Percentiles rank a stretch among this genome's conserved stretches.
phyloP scores from a whole-genome alignment of 1,140 invertebrate genomes.

The Temnothorax curvispinosus region DNA sequence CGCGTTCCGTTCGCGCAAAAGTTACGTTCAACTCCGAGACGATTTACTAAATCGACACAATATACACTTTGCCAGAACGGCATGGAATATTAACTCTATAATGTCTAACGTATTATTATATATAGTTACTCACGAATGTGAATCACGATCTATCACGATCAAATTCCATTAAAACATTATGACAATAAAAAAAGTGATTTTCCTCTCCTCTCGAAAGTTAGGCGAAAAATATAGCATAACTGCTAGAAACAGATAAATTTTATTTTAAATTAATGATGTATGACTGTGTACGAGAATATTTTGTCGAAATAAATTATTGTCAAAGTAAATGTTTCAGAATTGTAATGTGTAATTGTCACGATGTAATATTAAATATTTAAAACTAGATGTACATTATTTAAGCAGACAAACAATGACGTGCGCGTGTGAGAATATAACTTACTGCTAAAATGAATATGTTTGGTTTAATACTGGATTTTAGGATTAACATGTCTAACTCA shows the following conservation, averaged over 20 bases:
- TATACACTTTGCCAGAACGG: not conserved
- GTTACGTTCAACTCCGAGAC: slow-evolving; percentile 43
- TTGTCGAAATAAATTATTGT: not conserved
- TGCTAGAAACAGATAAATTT: not conserved
- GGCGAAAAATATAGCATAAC: not conserved
- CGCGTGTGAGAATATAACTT: not conserved
- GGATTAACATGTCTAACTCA: slow-evolving; percentile 11
- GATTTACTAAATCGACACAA: slow-evolving; percentile 45
- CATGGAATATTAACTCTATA: slow-evolving; percentile 27
- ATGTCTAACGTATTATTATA: not conserved
- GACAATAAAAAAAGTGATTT: not conserved
- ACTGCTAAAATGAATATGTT: slow-evolving; percentile 4
- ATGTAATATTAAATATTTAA: not conserved
- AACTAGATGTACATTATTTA: not conserved
- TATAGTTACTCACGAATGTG: not conserved
- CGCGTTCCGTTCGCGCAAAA: slow-evolving; percentile 23
- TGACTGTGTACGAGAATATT: no score
- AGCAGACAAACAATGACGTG: not conserved
- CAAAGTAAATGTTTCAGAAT: not conserved
- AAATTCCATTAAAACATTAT: not conserved
- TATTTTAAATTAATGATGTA: no score
- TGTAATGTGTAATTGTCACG: not conserved
- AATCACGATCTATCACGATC: not conserved
- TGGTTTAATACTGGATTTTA: slow-evolving; percentile 22
- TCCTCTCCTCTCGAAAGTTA: not conserved